phyloP scores from a whole-genome alignment of 64 coral and sea anemone genomes.

The Platygyra sinensis region DNA sequence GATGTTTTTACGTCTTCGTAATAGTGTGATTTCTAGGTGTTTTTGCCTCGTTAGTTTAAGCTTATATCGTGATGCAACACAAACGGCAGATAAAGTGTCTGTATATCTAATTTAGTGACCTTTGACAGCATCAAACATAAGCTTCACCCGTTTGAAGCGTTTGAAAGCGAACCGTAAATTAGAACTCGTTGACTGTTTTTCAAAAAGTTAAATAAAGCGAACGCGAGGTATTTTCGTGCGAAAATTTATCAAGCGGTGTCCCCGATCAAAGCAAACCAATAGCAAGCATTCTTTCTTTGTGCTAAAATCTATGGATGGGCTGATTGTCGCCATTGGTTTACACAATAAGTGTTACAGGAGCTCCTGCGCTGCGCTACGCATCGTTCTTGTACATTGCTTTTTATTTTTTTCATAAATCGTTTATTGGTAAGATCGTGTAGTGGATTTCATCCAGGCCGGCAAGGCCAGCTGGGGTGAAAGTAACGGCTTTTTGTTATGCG shows the following conservation, averaged over 20 bases:
- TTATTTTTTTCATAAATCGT: background rate
- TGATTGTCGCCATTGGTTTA: background rate
- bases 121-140: constrained; percentile 47
- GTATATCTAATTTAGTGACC: constrained; percentile 45
- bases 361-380: no score
- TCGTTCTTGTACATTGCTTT: no score
- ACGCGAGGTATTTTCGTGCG: background rate
- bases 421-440: constrained; percentile 16
- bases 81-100: constrained; percentile 25
- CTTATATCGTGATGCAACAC: constrained; percentile 39
- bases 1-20: background rate
- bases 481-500: constrained; percentile 25
- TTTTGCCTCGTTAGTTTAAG: background rate
- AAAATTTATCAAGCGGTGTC: background rate
- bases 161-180: background rate
- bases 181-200: background rate
- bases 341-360: no score
- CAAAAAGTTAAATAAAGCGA: background rate
- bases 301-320: background rate
- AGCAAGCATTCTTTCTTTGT: background rate
- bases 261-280: background rate
- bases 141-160: constrained; percentile 16
- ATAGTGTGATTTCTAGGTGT: background rate
- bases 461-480: background rate
- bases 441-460: constrained; percentile 2